phyloP scores from a whole-genome alignment of 2,888 invertebrate species.

The Cactoblastis cactorum region DNA sequence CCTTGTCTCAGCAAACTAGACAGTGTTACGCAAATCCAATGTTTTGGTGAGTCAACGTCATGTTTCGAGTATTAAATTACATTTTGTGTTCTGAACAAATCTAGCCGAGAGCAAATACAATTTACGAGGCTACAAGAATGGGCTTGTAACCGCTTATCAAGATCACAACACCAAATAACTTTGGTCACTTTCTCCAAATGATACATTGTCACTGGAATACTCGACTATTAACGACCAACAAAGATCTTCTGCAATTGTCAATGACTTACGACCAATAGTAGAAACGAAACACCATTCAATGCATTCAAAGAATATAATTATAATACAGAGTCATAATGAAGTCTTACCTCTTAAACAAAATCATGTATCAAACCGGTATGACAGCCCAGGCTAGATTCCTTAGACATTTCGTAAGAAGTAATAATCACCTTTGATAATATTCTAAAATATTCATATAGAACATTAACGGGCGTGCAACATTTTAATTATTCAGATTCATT shows the following conservation, averaged over 20 bases:
- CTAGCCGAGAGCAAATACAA: slow-evolving; percentile 49
- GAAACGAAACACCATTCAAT: too few species aligned
- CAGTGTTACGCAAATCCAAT: slow-evolving; percentile 52
- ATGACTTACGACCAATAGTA: neutral
- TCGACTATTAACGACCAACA: neutral
- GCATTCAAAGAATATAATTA: too few species aligned
- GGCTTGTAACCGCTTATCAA: slow-evolving; percentile 51
- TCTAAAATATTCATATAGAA: slow-evolving; percentile 32
- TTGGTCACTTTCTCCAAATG: slow-evolving; percentile 48
- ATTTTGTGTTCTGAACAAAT: slow-evolving; percentile 54
- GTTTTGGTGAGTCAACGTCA: slow-evolving; percentile 58
- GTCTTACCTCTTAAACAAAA: neutral
- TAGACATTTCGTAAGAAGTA: slow-evolving; percentile 26
- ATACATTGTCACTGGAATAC: slow-evolving; percentile 23
- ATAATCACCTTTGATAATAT: slow-evolving; percentile 31
- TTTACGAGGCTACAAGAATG: slow-evolving; percentile 59
- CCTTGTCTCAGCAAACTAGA: slow-evolving; percentile 24
- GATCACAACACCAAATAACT: slow-evolving; percentile 45
- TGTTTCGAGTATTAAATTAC: slow-evolving; percentile 59
- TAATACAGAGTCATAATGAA: neutral
- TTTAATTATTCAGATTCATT: slow-evolving; percentile 56
- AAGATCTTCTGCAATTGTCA: neutral
- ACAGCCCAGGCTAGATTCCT: slow-evolving; percentile 25
- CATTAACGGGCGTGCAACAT: slow-evolving; percentile 37
- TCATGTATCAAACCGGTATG: slow-evolving; percentile 16